Base-by-base conservation (phyloP, 2,888 invertebrate species). In the Ctena decussata region DNA sequence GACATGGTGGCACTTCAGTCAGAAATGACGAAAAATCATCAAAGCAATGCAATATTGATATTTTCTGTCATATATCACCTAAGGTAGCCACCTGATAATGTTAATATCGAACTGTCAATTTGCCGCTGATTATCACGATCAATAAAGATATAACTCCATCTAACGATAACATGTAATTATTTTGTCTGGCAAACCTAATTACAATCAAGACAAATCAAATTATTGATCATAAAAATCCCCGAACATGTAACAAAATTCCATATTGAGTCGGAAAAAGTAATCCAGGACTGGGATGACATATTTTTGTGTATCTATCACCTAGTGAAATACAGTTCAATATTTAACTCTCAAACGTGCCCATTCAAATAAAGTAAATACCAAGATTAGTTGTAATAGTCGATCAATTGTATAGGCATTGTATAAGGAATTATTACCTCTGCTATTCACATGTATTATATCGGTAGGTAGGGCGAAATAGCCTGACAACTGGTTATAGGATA, bases 291-390 rank as follows among this genome's bases (percentile, higher is more conserved):
- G 21, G 30, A 65, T 65, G 35, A 65, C 35, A 35, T 65, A 24
- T 35, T 65, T 65, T 65, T 65, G 35, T 65, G 18, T 65, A 65
- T 30, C 30, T 65, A 35, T 65, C 65, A 30, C 65, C 72, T 12
- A 72, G 44, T n/a, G 72, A 72, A 72, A 72, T 72, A 30, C 44
- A 72, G 72, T 72, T n/a, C 72, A 39, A 72, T 77, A 46, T 82
- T 72, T 73, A 60, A 77, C 49, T 72, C 71, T 41, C 57, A 57
- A 84, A 84, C 86, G 77, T 71, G 86, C 46, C 81, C 57, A 71
- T 81, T 74, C 86, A 60, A 53, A 80, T 83, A 76, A 83, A 60
- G 83, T 80, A 86, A 86, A 86, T 76, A 86, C 12, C 27, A 71
- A 74, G 82, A 80, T 77, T 80, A 74, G 76, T 39, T 77, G 32